phyloP scores from a whole-genome alignment of 2,113 vertebrate species.

The Albula glossodonta region DNA sequence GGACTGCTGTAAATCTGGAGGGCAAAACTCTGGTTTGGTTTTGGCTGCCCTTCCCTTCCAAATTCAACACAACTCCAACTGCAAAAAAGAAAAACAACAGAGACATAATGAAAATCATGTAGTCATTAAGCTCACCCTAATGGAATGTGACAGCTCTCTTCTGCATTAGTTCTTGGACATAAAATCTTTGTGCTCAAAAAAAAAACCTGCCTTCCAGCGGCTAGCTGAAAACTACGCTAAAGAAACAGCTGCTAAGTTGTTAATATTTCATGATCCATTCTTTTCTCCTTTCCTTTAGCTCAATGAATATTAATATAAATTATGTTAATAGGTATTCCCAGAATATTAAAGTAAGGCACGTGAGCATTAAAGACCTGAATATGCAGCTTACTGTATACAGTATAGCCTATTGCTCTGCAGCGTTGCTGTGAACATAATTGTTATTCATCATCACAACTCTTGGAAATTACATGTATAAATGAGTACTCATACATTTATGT shows the following conservation, averaged over 20 bases:
- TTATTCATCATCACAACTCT: background rate
- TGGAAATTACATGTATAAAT: background rate
- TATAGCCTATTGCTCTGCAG: background rate
- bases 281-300: conserved; percentile 21
- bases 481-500: background rate
- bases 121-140: conserved; percentile 3
- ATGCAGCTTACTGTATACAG: background rate
- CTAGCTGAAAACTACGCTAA: conserved; percentile 22
- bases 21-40: background rate
- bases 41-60: background rate
- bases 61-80: background rate
- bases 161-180: conserved; percentile 19
- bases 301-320: conserved; percentile 32
- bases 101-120: background rate
- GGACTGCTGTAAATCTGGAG: background rate
- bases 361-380: background rate
- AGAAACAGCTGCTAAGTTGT: conserved; percentile 30
- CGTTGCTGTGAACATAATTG: background rate
- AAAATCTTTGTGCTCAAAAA: conserved; percentile 10
- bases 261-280: conserved; percentile 33
- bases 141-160: conserved; percentile 15
- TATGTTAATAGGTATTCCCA: conserved; percentile 27
- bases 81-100: background rate
- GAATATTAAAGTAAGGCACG: conserved; percentile 12
- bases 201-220: conserved; percentile 17